Base-by-base conservation (phyloP, 2,113 vertebrate species). In the Tautogolabrus adspersus region DNA sequence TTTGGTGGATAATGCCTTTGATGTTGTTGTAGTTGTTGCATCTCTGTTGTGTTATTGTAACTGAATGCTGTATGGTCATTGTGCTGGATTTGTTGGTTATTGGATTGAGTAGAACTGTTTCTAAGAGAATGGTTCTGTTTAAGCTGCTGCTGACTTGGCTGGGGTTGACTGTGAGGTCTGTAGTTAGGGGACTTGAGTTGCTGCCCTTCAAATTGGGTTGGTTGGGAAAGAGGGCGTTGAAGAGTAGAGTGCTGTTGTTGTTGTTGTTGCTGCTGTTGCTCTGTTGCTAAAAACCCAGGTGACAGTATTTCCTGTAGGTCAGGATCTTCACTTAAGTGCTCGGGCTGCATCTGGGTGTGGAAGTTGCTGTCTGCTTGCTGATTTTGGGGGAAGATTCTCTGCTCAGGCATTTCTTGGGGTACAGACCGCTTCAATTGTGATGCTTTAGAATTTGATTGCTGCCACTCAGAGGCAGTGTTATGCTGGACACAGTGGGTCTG, bases 271-370 rank as follows among this genome's bases (percentile, higher is more conserved):
- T 93, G 93, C 60, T 92, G 94, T 75, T 73, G 79, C 67, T 79
- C 76, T 61, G 84, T 81, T 79, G 84, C 40, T 69, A 92, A 68
- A 80, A 94, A 92, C 40, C 93, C 92, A 40, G 95, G 93, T 54
- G 92, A 93, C 67, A 94, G 64, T 86, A 95, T 94, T 9, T 93
- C 94, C 75, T 95, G 93, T 0, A 93, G 89, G 73, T 96, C 94
- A 61, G 91, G 89, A 79, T 94, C 94, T 65, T 90, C 87, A 75
- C 91, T 89, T 93, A 96, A 95, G 92, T 95, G 95, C 89, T 96
- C 90, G 72, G 93, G 93, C 89, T 95, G 95, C 79, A 94, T 77
- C 1, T 82, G 80, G 37, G 79, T 67, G 66, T 87, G 89, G 70
- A 90, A 91, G 76, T 88, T 84, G 73, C 93, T 90, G 13, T 95